Percentiles rank a stretch among this genome's conserved stretches.
Evolutionary conservation across 2,113 vertebrate species (phyloP).

Genomic region (Mugil cephalus): DNA sequence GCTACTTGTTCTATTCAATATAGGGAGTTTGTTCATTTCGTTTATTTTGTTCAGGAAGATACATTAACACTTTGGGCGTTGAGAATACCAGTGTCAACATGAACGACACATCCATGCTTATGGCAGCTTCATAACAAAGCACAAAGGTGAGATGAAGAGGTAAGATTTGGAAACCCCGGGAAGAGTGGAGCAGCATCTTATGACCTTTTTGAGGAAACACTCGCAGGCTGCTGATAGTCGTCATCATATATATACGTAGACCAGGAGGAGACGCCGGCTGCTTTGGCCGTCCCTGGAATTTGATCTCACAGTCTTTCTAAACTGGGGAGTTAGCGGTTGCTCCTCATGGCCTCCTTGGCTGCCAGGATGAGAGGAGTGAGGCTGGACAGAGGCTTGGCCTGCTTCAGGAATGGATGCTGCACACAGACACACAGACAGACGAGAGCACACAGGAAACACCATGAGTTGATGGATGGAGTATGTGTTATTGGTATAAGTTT

Average conservation of each 20-base stretch:
- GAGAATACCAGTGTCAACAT: slow-evolving; percentile 1
- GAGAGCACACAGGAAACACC: too few relatives aligned
- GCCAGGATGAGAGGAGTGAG: slow-evolving; percentile 85
- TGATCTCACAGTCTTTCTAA: slow-evolving; percentile 19
- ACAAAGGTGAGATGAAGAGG: slow-evolving; percentile 31
- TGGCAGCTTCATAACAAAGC: too few relatives aligned
- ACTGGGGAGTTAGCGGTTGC: slow-evolving; percentile 73
- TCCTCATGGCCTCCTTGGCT: slow-evolving; percentile 85
- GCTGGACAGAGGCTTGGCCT: slow-evolving; percentile 84
- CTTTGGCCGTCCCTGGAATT: neutral
- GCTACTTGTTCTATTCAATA: too few relatives aligned
- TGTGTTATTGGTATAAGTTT: too few relatives aligned
- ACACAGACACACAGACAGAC: too few relatives aligned
- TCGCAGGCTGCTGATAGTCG: slow-evolving; percentile 22
- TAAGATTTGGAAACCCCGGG: slow-evolving; percentile 12
- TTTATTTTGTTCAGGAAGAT: too few relatives aligned
- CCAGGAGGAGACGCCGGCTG: slow-evolving; percentile 6
- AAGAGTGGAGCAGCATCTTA: slow-evolving; percentile 23
- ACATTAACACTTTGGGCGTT: too few relatives aligned
- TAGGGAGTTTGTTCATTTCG: too few relatives aligned
- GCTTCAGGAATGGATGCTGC: slow-evolving; percentile 84
- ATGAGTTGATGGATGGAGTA: too few relatives aligned
- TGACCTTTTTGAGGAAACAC: slow-evolving; percentile 8
- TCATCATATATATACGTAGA: slow-evolving; percentile 13
- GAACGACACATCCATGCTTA: slow-evolving; percentile 1